Conservation (phyloP, 2,888 invertebrate genomes). For the Mythimna vitellina region DNA sequence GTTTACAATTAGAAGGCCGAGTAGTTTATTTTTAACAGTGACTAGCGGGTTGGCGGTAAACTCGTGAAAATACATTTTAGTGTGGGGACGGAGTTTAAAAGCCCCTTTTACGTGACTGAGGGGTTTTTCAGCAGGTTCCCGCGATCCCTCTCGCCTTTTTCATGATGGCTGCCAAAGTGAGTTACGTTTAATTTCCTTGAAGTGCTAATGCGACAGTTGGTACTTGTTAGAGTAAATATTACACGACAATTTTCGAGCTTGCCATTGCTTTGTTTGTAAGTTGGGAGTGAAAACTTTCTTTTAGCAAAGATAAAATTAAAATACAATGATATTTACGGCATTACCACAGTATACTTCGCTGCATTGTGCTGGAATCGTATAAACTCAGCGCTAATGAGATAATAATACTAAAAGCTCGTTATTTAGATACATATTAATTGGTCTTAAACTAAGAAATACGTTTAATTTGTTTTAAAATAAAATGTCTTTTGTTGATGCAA, state of each 20-base stretch:
- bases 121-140: conserved; percentile 37
- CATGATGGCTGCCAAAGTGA: conserved; percentile 31
- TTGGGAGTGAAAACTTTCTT: background rate
- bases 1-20: conserved; percentile 55
- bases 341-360: conserved; percentile 26
- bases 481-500: background rate
- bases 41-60: conserved; percentile 28
- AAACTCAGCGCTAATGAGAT: conserved; percentile 30
- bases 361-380: conserved; percentile 40
- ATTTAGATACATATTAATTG: background rate
- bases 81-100: conserved; percentile 31
- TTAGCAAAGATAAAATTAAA: background rate
- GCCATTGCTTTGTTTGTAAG: conserved; percentile 7
- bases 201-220: conserved; percentile 24
- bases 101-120: conserved; percentile 27
- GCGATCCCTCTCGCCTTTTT: conserved; percentile 27
- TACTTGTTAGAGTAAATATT: conserved; percentile 13
- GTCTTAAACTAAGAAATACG: conserved; percentile 5
- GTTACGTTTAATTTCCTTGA: conserved; percentile 39
- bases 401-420: conserved; percentile 26
- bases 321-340: conserved; percentile 15
- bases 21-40: conserved; percentile 58
- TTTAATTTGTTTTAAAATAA: background rate
- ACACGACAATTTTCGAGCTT: conserved; percentile 1
- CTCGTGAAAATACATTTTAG: conserved; percentile 47